Conservation (phyloP, 2,888 invertebrate species). For the Mythimna ferrago region DNA sequence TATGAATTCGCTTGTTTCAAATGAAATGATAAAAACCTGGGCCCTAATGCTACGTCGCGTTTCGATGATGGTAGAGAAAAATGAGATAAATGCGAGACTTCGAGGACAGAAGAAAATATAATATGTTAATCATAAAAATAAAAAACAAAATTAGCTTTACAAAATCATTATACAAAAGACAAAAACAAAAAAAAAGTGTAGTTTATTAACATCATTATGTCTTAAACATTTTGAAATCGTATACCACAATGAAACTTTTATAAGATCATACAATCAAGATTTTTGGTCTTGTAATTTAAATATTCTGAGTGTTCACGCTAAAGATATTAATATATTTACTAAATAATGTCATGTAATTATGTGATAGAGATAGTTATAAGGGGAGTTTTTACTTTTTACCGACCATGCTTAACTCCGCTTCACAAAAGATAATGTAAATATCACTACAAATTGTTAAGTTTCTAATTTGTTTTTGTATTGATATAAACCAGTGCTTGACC, state of each 20-base stretch:
- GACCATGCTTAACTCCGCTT: too few relatives aligned
- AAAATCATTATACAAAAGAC: not conserved
- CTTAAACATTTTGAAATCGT: conserved; percentile 23
- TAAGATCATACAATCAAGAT: conserved; percentile 21
- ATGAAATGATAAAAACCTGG: conserved; percentile 10
- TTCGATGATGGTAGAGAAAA: conserved; percentile 36
- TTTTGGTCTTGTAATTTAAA: not conserved
- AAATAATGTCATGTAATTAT: not conserved
- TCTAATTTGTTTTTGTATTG: too few relatives aligned
- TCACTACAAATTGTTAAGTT: too few relatives aligned
- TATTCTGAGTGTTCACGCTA: conserved; percentile 5
- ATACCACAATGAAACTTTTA: conserved; percentile 17
- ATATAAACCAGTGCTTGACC: too few relatives aligned
- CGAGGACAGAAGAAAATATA: conserved; percentile 39
- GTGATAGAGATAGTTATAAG: not conserved
- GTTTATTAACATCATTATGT: not conserved
- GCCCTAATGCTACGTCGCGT: conserved; percentile 30
- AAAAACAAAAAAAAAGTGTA: conserved; percentile 1
- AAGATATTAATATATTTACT: conserved; percentile 25
- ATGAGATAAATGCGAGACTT: conserved; percentile 11
- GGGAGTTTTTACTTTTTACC: too few relatives aligned
- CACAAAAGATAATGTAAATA: too few relatives aligned
- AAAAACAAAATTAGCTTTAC: not conserved
- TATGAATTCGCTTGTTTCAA: not conserved
- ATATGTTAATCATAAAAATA: not conserved